Evolutionary conservation across 2,888 invertebrate species (phyloP).

Genomic region (Cordilura impudica): DNA sequence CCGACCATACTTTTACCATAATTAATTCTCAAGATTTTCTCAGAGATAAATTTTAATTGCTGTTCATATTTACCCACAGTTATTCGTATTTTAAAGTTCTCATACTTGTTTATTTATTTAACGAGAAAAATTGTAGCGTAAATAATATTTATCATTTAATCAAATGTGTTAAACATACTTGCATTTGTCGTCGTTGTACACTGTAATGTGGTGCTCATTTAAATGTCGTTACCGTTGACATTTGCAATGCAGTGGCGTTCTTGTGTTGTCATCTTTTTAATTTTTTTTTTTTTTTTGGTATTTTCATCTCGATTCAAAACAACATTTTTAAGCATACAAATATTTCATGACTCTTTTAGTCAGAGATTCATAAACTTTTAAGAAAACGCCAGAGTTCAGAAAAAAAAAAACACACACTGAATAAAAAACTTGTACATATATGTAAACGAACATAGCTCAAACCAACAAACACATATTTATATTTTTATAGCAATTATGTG

Average conservation of each 20-base stretch:
- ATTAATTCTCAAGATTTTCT: too few relatives aligned
- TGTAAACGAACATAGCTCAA: too few relatives aligned
- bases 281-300: not conserved
- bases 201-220: slow-evolving; percentile 54
- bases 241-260: slow-evolving; percentile 48
- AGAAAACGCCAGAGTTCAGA: too few relatives aligned
- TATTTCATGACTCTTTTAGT: not conserved
- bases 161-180: slow-evolving; percentile 1
- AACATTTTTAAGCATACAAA: not conserved
- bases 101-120: not conserved
- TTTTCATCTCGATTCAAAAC: not conserved
- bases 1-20: too few relatives aligned
- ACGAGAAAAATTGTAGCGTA: not conserved
- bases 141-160: slow-evolving; percentile 10
- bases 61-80: slow-evolving; percentile 23
- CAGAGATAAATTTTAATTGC: slow-evolving; percentile 57
- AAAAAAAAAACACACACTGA: too few relatives aligned
- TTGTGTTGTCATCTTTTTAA: not conserved
- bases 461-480: too few relatives aligned
- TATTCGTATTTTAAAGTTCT: not conserved
- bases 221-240: slow-evolving; percentile 59
- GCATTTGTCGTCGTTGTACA: slow-evolving; percentile 47
- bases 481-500: too few relatives aligned
- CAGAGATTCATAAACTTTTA: not conserved
- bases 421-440: too few relatives aligned